Percentiles rank a stretch among this genome's conserved stretches.
Evolutionary conservation across 2,113 vertebrate species (phyloP).

Genomic region (Morphnarchus princeps): DNA sequence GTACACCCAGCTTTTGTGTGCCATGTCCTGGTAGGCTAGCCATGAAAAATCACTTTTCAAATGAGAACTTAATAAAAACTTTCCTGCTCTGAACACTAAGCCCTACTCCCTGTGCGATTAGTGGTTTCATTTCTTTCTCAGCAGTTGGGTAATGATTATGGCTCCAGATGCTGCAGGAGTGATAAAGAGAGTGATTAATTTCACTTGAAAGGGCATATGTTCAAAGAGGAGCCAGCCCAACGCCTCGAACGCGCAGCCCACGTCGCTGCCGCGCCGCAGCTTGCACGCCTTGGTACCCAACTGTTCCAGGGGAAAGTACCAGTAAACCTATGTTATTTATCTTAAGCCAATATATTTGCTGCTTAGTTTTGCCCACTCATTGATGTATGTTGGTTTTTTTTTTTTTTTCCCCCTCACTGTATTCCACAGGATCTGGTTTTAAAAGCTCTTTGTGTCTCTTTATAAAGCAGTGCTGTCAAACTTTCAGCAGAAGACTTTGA

Average conservation of each 20-base stretch:
- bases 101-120: conserved; percentile 80
- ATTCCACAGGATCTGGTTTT: not conserved
- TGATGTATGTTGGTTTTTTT: too few relatives aligned
- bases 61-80: conserved; percentile 81
- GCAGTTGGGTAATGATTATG: conserved; percentile 89
- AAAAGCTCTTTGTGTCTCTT: not conserved
- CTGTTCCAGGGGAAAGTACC: conserved; percentile 1
- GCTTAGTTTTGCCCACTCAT: not conserved
- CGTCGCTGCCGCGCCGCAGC: conserved; percentile 32
- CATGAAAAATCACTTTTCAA: conserved; percentile 76
- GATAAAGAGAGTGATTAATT: conserved; percentile 98
- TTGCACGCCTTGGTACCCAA: conserved; percentile 47
- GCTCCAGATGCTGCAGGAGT: conserved; percentile 83
- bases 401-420: too few relatives aligned
- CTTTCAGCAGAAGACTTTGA: not conserved
- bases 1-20: conserved; percentile 16
- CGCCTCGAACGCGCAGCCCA: conserved; percentile 52
- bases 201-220: conserved; percentile 87
- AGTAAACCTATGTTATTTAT: not conserved
- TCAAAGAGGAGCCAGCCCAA: conserved; percentile 80
- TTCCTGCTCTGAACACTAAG: conserved; percentile 69
- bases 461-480: not conserved
- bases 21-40: conserved; percentile 46
- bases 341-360: not conserved
- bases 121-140: conserved; percentile 92